Evolutionary conservation across 2,888 invertebrate species (phyloP), one percentile per base, ranked within the genome.

Genomic region (Argyresthia goedartella): DNA sequence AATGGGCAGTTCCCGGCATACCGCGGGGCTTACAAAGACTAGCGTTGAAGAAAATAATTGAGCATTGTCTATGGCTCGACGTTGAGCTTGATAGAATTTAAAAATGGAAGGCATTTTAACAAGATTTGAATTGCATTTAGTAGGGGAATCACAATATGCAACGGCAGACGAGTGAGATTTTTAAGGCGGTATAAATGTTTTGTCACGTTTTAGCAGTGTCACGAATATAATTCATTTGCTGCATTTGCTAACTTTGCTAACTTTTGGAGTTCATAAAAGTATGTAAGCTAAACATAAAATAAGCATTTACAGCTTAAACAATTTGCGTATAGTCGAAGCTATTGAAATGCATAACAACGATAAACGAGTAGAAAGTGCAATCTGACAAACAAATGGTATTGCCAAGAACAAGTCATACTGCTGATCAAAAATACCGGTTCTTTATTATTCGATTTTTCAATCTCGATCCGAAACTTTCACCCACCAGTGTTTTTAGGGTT

Each of bases 1-100:
- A 52, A 52, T 52, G 49, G 49, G 8, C 43, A 35, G 42, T 52
- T 49, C 49, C 52, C 13, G 52, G 25, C 42, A 52, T 13, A 16
- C 33, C 35, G 33, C 11, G 9, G 10, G 4, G 10, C 10, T 11
- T 3, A 46, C 8, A 8, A 46, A 13, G 14, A 33, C 25, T 10
- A 13, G 46, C 46, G 14, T n/a, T 16, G 46, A 33, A 46, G 25
- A 25, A 46, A 46, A 14, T 46, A 46, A 46, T 46, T 25, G 25
- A 3, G 46, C 34, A 46, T 46, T 46, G 46, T 46, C 34, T 33
- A 46, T 46, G 25, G 10, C 33, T 2, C 25, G 25, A 46, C 25
- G 11, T 46, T 13, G 25, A 44, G 3, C 15, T 14, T 15, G 14
- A 44, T 44, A 14, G 13, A 44, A 14, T 44, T 44, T 15, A 14